Evolutionary conservation across 2,113 vertebrate species (phyloP), one percentile per base, ranked within the genome.

Genomic region (Aix galericulata): DNA sequence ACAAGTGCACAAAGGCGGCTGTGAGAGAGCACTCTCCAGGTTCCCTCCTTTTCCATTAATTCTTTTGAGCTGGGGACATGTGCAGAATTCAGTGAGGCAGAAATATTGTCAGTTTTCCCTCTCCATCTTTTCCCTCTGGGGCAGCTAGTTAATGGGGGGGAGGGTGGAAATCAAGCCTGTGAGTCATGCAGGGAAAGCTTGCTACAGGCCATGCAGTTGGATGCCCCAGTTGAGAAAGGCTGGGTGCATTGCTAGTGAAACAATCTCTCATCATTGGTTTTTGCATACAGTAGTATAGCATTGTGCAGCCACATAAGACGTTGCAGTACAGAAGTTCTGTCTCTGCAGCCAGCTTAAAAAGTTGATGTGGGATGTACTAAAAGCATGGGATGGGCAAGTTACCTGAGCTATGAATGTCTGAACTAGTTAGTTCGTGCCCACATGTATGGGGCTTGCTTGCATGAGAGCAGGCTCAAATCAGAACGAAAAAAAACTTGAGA

Each of bases 41-140:
- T 62, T 91, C 23, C 92, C 56, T 76, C 55, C 62, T 36, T 48
- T 77, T 88, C 69, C 64, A 7, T 27, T 85, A 85, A 82, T 48
- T 64, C 53, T 93, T 97, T 91, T 73, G 58, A 80, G 66, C 13
- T 27, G 73, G 22, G n/a, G 77, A 55, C 55, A 36, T 58, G 52
- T 53, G 82, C 67, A 74, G 78, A 82, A 86, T 78, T 94, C 89
- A 88, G 67, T 2, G n/a, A 97, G 74, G 93, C 85, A 91, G 89
- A 96, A 97, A 94, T 67, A 26, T 58, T 0, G 1, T 23, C 72
- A 50, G 58, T 68, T 76, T 79, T 82, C 68, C 84, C 82, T 92
- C 72, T 76, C 87, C 58, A 64, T 25, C 40, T 52, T 86, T 69
- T 75, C 44, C 58, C 77, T 83, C 89, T 90, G 80, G 84, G 75